Conservation (phyloP, 1,140 invertebrate genomes). For the Saccostrea glomerata region DNA sequence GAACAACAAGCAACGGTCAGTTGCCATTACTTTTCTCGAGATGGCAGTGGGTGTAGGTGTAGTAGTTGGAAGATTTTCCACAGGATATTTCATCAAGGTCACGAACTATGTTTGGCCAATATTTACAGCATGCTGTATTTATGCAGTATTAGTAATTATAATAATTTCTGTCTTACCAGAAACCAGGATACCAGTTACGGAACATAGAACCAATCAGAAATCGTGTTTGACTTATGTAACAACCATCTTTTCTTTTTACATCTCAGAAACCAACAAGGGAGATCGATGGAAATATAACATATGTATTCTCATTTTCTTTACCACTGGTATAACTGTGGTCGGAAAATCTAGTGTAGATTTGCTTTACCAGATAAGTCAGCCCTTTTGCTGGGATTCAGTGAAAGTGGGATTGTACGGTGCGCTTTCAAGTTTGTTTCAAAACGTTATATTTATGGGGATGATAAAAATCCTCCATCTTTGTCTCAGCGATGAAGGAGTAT, state of each 20-base stretch:
- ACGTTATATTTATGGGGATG: conserved; percentile 19
- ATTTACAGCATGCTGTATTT: conserved; percentile 7
- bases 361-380: conserved; percentile 47
- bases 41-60: conserved; percentile 16
- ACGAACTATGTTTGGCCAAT: conserved; percentile 44
- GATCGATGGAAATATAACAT: conserved; percentile 43
- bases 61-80: conserved; percentile 13
- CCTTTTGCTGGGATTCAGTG: conserved; percentile 56
- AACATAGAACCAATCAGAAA: background rate
- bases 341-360: conserved; percentile 36
- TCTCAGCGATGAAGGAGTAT: conserved; percentile 34
- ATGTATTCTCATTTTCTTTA: conserved; percentile 37
- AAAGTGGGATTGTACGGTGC: conserved; percentile 46
- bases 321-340: background rate
- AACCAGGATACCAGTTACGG: conserved; percentile 6
- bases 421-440: background rate
- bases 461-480: conserved; percentile 47
- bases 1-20: conserved; percentile 37
- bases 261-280: background rate
- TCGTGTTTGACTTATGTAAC: background rate
- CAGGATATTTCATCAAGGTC: conserved; percentile 49
- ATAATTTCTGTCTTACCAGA: conserved; percentile 51
- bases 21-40: conserved; percentile 41
- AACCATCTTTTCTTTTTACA: conserved; percentile 42
- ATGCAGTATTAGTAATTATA: conserved; percentile 9